Conservation (phyloP, 2,113 vertebrate species). For the Triplophysa siluroides region DNA sequence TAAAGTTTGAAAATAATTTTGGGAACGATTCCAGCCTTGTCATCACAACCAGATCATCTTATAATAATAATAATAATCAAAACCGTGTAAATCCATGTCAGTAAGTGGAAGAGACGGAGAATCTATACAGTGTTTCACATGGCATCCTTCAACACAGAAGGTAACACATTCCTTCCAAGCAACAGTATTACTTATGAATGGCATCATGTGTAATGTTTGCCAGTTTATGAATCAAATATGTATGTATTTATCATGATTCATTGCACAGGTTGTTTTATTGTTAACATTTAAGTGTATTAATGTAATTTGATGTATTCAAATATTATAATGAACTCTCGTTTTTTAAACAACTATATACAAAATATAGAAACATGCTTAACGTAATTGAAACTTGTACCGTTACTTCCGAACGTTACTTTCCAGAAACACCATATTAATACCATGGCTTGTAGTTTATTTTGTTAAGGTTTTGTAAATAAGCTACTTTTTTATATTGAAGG, state of each 20-base stretch:
- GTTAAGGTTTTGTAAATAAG: background rate
- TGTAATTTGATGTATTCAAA: no score
- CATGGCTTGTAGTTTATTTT: background rate
- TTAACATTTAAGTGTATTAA: no score
- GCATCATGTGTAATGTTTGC: no score
- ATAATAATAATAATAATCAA: background rate
- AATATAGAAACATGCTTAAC: no score
- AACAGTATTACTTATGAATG: no score
- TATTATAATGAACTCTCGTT: no score
- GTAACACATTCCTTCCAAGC: slow-evolving; percentile 53
- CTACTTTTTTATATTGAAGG: background rate
- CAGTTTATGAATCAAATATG: no score
- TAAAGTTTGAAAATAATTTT: slow-evolving; percentile 2
- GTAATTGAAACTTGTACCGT: background rate
- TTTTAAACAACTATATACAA: no score
- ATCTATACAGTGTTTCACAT: slow-evolving; percentile 49
- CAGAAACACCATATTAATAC: no score
- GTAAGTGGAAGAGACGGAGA: background rate
- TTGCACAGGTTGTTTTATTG: no score
- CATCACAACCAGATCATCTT: background rate
- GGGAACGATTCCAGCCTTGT: background rate
- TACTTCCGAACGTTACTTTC: background rate
- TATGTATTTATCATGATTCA: no score
- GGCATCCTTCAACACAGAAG: slow-evolving; percentile 71
- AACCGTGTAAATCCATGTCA: background rate